A percentile compares a stretch with the other conserved stretches of the same genome.
Conservation (phyloP, 1,140 invertebrate genomes). For the Trichonephila clavata region DNA sequence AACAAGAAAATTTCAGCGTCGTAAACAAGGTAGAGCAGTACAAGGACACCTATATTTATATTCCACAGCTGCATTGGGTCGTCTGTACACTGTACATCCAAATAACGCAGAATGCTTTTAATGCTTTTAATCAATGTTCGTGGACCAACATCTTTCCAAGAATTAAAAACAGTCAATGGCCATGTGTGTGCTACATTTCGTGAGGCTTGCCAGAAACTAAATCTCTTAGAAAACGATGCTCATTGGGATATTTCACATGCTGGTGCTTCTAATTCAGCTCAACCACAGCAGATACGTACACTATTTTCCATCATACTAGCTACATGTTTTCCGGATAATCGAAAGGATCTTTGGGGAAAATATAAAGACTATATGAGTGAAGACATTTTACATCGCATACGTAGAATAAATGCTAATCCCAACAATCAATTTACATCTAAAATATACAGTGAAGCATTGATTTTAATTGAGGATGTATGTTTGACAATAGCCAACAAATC, state of each 20-base stretch:
- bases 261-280: constrained; percentile 57
- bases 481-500: too few species aligned
- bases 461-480: too few species aligned
- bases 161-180: constrained; percentile 73
- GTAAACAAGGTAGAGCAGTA: too few species aligned
- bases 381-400: constrained; percentile 70
- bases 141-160: too few species aligned
- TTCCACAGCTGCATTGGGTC: too few species aligned
- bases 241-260: constrained; percentile 70
- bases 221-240: constrained; percentile 80
- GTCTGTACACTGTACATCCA: too few species aligned
- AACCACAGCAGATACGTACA: constrained; percentile 63
- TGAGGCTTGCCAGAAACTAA: constrained; percentile 80
- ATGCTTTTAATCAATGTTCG: too few species aligned
- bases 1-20: too few species aligned
- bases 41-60: too few species aligned
- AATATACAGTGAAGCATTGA: constrained; percentile 74
- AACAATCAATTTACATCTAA: constrained; percentile 68
- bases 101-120: too few species aligned
- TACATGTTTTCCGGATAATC: constrained; percentile 50
- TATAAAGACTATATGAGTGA: too few species aligned
- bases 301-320: constrained; percentile 79
- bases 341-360: too few species aligned
- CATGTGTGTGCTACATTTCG: constrained; percentile 67
- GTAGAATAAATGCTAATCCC: constrained; percentile 33